Evolutionary conservation across 2,797 vertebrate species (phyloP).

Genomic region (Gorsachius magnificus): DNA sequence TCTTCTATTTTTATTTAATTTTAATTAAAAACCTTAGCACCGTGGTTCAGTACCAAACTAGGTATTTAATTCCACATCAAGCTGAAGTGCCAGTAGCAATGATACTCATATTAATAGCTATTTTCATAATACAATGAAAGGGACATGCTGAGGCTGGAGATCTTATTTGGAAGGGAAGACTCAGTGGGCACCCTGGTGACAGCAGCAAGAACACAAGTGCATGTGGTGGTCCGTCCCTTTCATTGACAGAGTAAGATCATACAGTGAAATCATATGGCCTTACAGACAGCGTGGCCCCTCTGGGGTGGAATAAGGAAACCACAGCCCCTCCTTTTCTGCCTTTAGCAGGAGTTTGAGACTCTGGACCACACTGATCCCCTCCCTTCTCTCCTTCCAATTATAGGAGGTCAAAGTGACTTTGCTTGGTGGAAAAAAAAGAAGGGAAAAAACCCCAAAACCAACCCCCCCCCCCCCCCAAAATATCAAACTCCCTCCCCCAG

Average conservation of each 20-base stretch:
- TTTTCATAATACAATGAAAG: background rate
- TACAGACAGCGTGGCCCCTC: background rate
- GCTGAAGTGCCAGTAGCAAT: background rate
- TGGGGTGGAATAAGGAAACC: background rate
- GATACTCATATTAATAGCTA: background rate
- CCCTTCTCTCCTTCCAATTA: background rate
- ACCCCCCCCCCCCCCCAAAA: background rate
- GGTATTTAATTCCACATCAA: background rate
- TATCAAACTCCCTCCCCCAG: background rate
- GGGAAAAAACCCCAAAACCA: background rate
- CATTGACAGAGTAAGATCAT: background rate
- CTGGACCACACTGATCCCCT: background rate
- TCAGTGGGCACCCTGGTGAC: background rate
- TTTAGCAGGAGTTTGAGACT: background rate
- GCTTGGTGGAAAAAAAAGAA: background rate
- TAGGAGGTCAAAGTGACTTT: background rate
- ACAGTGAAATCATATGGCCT: background rate
- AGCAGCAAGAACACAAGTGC: background rate
- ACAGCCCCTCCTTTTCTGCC: background rate
- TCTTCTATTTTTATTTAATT: background rate
- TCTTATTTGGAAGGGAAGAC: background rate
- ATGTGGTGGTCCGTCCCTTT: background rate
- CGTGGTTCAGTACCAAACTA: background rate
- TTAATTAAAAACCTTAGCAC: background rate
- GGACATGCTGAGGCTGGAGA: background rate